Evolutionary conservation across 2,113 vertebrate genomes (phyloP), one percentile per base, ranked within the genome.

Genomic region (Varanus komodoensis): DNA sequence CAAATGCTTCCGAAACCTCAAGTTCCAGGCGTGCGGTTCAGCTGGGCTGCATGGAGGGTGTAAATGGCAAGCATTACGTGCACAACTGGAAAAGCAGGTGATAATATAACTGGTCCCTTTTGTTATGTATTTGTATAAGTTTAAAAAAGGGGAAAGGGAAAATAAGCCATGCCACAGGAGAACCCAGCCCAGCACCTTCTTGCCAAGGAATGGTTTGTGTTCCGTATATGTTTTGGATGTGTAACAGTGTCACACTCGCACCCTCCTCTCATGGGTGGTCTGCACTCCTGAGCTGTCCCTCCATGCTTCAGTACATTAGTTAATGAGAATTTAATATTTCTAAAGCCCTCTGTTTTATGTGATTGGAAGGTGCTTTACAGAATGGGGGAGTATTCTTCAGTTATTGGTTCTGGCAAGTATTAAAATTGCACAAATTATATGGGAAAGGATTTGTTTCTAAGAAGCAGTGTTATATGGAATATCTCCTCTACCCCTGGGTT

Each of bases 311-410:
- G 92, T 80, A 94, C 87, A 88, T 95, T 94, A 89, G 94, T 85
- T 52, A 93, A 90, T 89, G 95, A 92, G 93, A 94, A 92, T 93
- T 91, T 89, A 91, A 93, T 92, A 86, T 89, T 95, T 95, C 90
- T 91, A 91, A 93, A 95, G 88, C 57, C 23, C 84, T 89, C 79
- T 52, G 54, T 88, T 96, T 94, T 95, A 93, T 95, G 88, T 89
- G 81, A 90, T 44, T 94, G 91, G 92, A 91, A 95, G 77, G 94
- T 82, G 84, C 91, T 95, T 96, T 96, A 86, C 87, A 87, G 91
- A 92, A 92, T 54, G 91, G 64, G 4, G 3, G 90, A 90, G 57
- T 34, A 17, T 83, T 93, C 48, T 90, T 92, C 91, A 94, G 90
- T 86, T 86, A 92, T 67, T 91, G 92, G 92, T 91, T 86, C 91